Percentiles rank a stretch among this genome's conserved stretches.
These are phyloP conservation scores for Dryobota labecula DNA, from an alignment of 2,888 invertebrate species.

Conservation along the genomic window DNA sequence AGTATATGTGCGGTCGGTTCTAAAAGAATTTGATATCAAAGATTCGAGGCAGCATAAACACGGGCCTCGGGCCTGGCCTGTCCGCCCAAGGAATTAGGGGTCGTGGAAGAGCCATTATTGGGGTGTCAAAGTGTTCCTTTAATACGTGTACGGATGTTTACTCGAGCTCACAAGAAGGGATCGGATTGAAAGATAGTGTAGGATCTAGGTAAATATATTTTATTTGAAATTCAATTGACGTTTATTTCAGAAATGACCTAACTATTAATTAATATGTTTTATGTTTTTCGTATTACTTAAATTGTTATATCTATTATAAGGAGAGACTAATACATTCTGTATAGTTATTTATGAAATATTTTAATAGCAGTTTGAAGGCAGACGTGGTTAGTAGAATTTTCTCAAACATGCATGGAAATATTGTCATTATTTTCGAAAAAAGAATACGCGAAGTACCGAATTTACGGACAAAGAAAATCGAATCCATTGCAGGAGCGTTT, in stretches of 20 bases:
- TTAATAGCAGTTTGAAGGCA: not conserved
- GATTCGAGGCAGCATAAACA: conserved; percentile 77
- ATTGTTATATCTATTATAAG: not conserved
- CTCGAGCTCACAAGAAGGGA: no score
- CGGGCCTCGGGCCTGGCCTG: conserved; percentile 60
- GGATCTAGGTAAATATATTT: not conserved
- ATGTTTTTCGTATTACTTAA: not conserved
- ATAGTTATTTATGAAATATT: not conserved
- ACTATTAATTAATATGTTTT: not conserved
- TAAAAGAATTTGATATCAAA: conserved; percentile 89
- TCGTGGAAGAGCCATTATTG: conserved; percentile 45
- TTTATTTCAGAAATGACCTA: not conserved
- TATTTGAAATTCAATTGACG: not conserved
- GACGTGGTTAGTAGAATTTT: no score
- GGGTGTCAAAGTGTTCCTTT: conserved; percentile 13
- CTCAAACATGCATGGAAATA: no score
- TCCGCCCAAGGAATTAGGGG: conserved; percentile 40
- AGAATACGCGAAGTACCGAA: no score
- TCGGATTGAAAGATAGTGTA: not conserved
- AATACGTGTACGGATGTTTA: not conserved
- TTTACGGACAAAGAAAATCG: no score
- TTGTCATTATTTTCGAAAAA: no score
- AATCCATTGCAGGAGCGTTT: no score
- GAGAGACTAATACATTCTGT: not conserved
- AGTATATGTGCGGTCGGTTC: conserved; percentile 85